Conservation (phyloP, 2,797 vertebrate genomes). For the Luscinia luscinia region DNA sequence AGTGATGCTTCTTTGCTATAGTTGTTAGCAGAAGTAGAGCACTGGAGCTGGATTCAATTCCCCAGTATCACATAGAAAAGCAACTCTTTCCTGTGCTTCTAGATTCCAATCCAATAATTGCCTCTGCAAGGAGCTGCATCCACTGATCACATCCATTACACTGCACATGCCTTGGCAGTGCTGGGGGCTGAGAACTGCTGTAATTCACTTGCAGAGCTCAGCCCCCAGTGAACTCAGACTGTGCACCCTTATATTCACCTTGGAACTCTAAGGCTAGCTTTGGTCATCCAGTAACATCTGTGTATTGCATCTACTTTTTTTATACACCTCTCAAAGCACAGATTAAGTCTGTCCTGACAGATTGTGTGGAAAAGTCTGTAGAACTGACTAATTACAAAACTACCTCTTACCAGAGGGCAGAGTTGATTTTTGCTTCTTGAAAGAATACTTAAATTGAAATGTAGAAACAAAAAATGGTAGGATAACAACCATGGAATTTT, state of each 20-base stretch:
- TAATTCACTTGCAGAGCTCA: not conserved
- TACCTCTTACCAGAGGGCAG: not conserved
- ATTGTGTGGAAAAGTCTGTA: not conserved
- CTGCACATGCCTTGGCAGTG: not conserved
- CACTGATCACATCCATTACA: not conserved
- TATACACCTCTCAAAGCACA: not conserved
- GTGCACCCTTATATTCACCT: not conserved
- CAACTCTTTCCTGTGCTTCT: not conserved
- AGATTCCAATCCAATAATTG: constrained; percentile 26
- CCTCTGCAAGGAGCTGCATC: not conserved
- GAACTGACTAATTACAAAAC: not conserved
- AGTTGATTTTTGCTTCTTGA: not conserved
- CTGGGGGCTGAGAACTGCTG: not conserved
- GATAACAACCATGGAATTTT: not conserved
- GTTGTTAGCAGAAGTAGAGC: not conserved
- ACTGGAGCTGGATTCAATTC: not conserved
- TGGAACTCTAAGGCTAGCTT: not conserved
- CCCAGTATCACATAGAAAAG: not conserved
- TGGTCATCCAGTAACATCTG: not conserved
- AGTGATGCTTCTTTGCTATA: not conserved
- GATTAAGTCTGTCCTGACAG: not conserved
- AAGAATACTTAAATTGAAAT: not conserved
- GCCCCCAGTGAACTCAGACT: not conserved
- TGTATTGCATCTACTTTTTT: not conserved
- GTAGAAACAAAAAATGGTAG: not conserved